These are phyloP conservation scores for Hassar affinis DNA, from an alignment of 2,113 vertebrate genomes.

Conservation along the genomic window DNA sequence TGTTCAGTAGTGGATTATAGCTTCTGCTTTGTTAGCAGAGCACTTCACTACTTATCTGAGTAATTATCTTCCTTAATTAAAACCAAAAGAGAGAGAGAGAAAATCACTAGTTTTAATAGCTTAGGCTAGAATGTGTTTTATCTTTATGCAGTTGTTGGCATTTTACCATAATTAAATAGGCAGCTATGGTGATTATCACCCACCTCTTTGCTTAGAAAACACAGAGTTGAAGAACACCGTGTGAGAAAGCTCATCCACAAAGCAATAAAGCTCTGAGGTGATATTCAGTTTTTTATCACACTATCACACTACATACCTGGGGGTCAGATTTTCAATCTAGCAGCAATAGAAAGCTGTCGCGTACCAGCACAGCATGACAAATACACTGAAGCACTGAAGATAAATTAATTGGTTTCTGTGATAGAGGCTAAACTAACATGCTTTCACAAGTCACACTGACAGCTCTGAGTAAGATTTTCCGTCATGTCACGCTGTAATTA, in stretches of 20 bases:
- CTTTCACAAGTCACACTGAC: conserved; percentile 4
- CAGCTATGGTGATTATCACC: conserved; percentile 23
- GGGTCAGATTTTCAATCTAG: conserved; percentile 27
- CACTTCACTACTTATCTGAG: conserved; percentile 24
- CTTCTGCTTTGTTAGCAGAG: conserved; percentile 20
- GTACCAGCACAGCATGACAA: conserved; percentile 7
- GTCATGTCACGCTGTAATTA: conserved; percentile 8
- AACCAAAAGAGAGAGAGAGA: conserved; percentile 15
- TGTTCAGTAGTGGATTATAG: not conserved
- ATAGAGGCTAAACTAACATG: not conserved
- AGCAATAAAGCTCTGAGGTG: not conserved
- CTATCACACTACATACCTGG: not conserved
- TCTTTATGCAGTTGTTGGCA: conserved; percentile 26
- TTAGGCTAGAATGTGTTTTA: conserved; percentile 6
- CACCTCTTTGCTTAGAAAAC: not conserved
- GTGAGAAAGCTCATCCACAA: not conserved
- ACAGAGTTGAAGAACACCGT: conserved; percentile 2
- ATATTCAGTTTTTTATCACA: not conserved
- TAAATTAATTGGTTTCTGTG: not conserved
- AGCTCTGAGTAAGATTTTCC: not conserved
- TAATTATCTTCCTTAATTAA: conserved; percentile 39
- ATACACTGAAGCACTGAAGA: not conserved
- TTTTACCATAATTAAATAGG: conserved; percentile 23
- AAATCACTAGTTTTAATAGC: conserved; percentile 12
- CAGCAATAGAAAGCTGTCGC: not conserved